Percentiles rank a stretch among this genome's conserved stretches.
phyloP scores from a whole-genome alignment of 2,797 vertebrate genomes.

The Rhynchonycteris naso region DNA sequence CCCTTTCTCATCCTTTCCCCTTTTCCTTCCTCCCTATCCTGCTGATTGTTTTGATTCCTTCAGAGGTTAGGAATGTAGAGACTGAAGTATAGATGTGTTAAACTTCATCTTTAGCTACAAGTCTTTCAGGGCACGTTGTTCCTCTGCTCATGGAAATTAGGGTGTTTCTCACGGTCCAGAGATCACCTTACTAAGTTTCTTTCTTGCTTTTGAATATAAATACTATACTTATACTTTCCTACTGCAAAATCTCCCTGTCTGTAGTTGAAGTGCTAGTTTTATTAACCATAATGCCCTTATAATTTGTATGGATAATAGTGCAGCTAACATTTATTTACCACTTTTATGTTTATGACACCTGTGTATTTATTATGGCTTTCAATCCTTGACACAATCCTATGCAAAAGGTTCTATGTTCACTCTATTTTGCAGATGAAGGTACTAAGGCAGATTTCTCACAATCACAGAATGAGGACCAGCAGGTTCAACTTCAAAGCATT shows the following conservation, averaged over 20 bases:
- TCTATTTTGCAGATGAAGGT: neutral
- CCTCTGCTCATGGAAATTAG: neutral
- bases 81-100: neutral
- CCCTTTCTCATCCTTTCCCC: neutral
- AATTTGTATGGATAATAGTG: neutral
- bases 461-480: neutral
- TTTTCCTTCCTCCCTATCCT: neutral
- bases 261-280: neutral
- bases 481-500: neutral
- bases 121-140: neutral
- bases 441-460: neutral
- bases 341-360: neutral
- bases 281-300: neutral
- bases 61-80: neutral
- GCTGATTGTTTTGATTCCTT: constrained; percentile 18
- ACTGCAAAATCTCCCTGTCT: neutral
- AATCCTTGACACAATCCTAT: neutral
- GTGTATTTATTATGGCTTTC: neutral
- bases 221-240: neutral
- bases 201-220: neutral
- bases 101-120: neutral
- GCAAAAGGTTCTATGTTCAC: neutral
- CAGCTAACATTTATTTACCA: neutral
- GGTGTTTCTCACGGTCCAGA: neutral
- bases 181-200: neutral